Evolutionary conservation across 2,797 vertebrate species (phyloP).

Genomic region (Eulemur albifrons): DNA sequence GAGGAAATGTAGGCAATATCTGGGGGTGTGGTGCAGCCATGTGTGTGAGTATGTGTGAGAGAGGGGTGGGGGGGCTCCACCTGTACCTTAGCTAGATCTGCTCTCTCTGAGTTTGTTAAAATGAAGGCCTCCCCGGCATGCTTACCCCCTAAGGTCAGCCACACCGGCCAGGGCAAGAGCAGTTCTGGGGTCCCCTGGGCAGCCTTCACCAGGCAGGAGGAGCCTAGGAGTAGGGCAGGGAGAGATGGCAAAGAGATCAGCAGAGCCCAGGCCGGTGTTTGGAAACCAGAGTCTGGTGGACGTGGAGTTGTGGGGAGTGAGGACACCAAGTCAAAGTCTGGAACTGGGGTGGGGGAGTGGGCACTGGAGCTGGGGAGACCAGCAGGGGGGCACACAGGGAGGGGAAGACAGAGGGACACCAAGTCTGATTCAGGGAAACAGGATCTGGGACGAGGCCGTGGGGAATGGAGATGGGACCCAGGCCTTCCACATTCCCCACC

Average conservation of each 20-base stretch:
- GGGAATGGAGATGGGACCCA: neutral
- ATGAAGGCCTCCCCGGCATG: neutral
- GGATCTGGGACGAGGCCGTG: neutral
- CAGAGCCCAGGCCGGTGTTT: neutral
- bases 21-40: neutral
- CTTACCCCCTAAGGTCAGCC: neutral
- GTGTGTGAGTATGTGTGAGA: neutral
- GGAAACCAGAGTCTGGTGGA: neutral
- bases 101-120: neutral
- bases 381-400: neutral
- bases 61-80: neutral
- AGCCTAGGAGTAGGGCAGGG: neutral
- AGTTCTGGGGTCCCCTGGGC: neutral
- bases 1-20: neutral
- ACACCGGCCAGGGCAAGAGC: neutral
- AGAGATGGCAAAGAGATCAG: neutral
- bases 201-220: neutral
- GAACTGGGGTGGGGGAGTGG: neutral
- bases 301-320: neutral
- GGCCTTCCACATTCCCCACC: accelerated
- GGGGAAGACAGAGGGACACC: neutral
- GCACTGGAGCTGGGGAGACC: neutral
- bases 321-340: no score
- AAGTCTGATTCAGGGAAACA: neutral
- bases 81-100: neutral